A percentile compares a stretch with the other conserved stretches of the same genome.
These are phyloP conservation scores for Mobula hypostoma DNA, from an alignment of 2,113 vertebrate genomes.

Conservation along the genomic window DNA sequence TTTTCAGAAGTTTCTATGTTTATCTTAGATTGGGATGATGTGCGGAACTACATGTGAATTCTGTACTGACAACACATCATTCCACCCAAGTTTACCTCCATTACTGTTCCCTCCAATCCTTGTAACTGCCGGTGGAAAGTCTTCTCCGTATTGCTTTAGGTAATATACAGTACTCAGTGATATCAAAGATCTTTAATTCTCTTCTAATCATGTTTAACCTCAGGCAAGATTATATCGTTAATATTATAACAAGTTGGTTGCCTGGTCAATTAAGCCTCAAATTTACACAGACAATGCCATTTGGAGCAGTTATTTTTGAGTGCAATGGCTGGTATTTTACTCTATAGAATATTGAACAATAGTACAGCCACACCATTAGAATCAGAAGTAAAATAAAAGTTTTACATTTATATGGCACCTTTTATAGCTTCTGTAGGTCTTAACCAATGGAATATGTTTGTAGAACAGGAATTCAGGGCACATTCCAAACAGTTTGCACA, in stretches of 20 bases:
- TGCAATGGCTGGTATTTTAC: not conserved
- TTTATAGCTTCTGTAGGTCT: not conserved
- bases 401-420: not conserved
- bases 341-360: not conserved
- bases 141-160: slow-evolving; percentile 22
- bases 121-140: not conserved
- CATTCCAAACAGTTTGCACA: not conserved
- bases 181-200: slow-evolving; percentile 25
- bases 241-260: not conserved
- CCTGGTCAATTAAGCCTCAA: not conserved
- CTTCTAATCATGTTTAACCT: slow-evolving; percentile 17
- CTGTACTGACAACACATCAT: slow-evolving; percentile 42
- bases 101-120: not conserved
- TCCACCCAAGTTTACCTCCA: not conserved
- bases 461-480: not conserved
- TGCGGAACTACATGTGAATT: slow-evolving; percentile 42
- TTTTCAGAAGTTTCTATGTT: slow-evolving; percentile 42
- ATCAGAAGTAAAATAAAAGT: not conserved
- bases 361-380: not conserved
- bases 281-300: not conserved
- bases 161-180: slow-evolving; percentile 24
- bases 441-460: not conserved
- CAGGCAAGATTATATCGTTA: slow-evolving; percentile 20
- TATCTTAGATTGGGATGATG: slow-evolving; percentile 43
- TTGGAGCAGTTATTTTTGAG: not conserved